Evolutionary conservation across 2,113 vertebrate species (phyloP).

Genomic region (Meleagris gallopavo): DNA sequence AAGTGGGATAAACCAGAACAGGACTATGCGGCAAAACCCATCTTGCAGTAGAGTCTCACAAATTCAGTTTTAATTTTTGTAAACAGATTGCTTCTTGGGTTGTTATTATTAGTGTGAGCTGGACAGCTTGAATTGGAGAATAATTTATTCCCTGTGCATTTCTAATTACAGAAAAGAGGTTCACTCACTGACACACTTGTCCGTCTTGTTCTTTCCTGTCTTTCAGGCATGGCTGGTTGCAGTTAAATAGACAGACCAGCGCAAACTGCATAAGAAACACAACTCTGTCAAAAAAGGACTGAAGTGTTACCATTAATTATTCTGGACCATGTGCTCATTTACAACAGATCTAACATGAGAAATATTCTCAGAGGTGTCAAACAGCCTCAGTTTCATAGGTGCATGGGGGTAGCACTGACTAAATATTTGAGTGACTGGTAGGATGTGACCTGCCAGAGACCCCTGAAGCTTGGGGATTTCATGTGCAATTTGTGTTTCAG

Average conservation of each 20-base stretch:
- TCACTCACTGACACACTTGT: constrained; percentile 80
- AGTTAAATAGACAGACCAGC: constrained; percentile 74
- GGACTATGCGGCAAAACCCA: constrained; percentile 36
- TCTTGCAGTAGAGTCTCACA: constrained; percentile 69
- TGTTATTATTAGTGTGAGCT: constrained; percentile 84
- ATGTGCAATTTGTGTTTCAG: constrained; percentile 71
- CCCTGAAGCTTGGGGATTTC: constrained; percentile 76
- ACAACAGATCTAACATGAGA: constrained; percentile 76
- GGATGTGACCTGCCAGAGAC: constrained; percentile 76
- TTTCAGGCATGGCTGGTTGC: constrained; percentile 77
- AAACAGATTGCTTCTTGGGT: constrained; percentile 80
- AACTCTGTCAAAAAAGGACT: constrained; percentile 80
- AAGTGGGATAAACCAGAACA: constrained; percentile 34
- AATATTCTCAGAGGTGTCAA: constrained; percentile 80
- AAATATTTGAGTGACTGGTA: constrained; percentile 77
- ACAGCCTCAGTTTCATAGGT: constrained; percentile 75
- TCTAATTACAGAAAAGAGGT: constrained; percentile 82
- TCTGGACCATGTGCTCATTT: constrained; percentile 80
- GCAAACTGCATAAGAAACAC: constrained; percentile 66
- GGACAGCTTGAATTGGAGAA: constrained; percentile 85
- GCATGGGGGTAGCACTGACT: constrained; percentile 68
- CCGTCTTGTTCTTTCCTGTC: constrained; percentile 79
- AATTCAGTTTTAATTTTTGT: constrained; percentile 65
- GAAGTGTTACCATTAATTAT: constrained; percentile 81
- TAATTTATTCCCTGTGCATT: constrained; percentile 87